Base-by-base conservation (phyloP, 2,888 invertebrate genomes). In the Chironomus riparius region DNA sequence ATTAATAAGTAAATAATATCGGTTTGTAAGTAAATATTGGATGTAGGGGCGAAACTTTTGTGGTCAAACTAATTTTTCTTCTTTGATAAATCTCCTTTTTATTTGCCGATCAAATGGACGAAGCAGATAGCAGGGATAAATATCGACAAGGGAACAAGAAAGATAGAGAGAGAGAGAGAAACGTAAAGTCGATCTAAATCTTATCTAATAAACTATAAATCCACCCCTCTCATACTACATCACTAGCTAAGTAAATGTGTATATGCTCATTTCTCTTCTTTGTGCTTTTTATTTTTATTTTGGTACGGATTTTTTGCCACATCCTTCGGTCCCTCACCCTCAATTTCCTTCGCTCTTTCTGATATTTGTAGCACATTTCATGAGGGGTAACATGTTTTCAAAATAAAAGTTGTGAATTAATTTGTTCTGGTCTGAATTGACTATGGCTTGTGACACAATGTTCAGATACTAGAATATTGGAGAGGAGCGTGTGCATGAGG, bases 161-260 rank as follows among this genome's bases (percentile, higher is more conserved):
- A 50, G 48, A 48, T 3, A 48, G 3, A 48, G 4, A 2, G n/a
- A n/a, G n/a, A n/a, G n/a, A 48, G 22, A 24, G 22, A 24, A 38
- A 38, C 7, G 38, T 38, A 38, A 56, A 56, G 56, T 71, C 71
- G n/a, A 38, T 12, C 68, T 10, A 71, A 71, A 71, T 71, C 71
- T 71, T 71, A 71, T 71, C 71, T 71, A 47, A 47, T 70, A 70
- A 70, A 70, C 70, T 47, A 50, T 56, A 71, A 71, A 71, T 71
- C 71, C 71, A 71, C 71, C 71, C 71, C 47, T 15, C 48, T 15
- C 56, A 15, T 56, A 2, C 38, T 38, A 38, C 38, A 38, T 38
- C 38, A 38, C 38, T 10, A 38, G 10, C 38, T 38, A 38, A 38
- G 38, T 38, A 38, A 38, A 38, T 38, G 38, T 38, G 38, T 38